Evolutionary conservation across 2,888 invertebrate genomes (phyloP), one percentile per base, ranked within the genome.

Genomic region (Hemithea aestivaria): DNA sequence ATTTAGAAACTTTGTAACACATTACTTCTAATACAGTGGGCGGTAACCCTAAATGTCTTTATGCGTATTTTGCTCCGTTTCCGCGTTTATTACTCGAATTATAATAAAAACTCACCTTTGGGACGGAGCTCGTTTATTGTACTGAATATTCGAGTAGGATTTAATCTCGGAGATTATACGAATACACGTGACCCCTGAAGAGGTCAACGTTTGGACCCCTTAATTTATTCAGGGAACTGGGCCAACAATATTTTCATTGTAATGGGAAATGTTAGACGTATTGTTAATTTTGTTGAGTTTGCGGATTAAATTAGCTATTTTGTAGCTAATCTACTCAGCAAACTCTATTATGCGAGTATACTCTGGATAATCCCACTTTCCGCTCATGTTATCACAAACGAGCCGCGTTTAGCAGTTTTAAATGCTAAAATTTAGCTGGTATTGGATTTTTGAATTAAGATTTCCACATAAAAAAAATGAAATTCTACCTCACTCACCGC

Each of bases 81-180:
- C 12, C 42, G 39, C 43, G 33, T 45, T 54, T 51, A 48, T 47
- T 35, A 26, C 27, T 7, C 11, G 33, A 35, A 50, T 47, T 34
- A 48, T 49, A 53, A 53, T 54, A 56, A 56, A 61, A 60, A 58
- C 51, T 58, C 45, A 49, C 48, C 53, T 56, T 33, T 29, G 47
- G 49, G 48, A 45, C 31, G 45, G 34, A 20, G 27, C 36, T 31
- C 45, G 53, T 55, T 61, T 56, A 61, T 62, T 54, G 58, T 34
- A 40, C 48, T 46, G 52, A 60, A 66, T 64, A 66, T 66, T 60
- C 51, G 48, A 52, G 53, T 53, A 49, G 56, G 56, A 62, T 68
- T 67, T 62, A 65, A 71, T 70, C 60, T 61, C 42, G 26, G 51
- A 48, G 59, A 68, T 66, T 65, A 58, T 56, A 57, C 51, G 56